Conservation (phyloP, 1,140 invertebrate genomes). For the Goniozus legneri region DNA sequence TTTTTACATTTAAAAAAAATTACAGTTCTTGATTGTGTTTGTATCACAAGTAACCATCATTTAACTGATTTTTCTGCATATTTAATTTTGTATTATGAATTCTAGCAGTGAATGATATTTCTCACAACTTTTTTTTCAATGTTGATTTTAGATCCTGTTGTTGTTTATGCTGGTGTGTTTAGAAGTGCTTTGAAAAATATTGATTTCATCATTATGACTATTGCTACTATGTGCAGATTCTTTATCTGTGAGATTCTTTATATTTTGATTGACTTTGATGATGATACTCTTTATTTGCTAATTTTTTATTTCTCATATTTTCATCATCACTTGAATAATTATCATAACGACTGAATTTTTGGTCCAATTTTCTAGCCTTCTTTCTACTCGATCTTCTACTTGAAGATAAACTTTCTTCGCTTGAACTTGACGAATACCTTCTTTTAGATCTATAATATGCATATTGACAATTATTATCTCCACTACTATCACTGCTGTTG, state of each 20-base stretch:
- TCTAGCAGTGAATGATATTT: too few relatives aligned
- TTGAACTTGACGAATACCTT: slow-evolving; percentile 3
- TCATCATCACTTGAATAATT: slow-evolving; percentile 10
- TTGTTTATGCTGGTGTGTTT: too few relatives aligned
- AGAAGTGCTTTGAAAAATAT: too few relatives aligned
- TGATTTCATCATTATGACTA: too few relatives aligned
- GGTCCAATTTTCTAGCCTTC: slow-evolving; percentile 5
- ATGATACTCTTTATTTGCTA: slow-evolving; percentile 9
- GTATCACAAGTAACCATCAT: too few relatives aligned
- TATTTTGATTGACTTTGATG: slow-evolving; percentile 18
- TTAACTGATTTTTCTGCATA: too few relatives aligned
- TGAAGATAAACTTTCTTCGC: slow-evolving; percentile 3
- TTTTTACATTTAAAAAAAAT: too few relatives aligned
- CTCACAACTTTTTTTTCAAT: too few relatives aligned
- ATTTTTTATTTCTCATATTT: slow-evolving; percentile 1
- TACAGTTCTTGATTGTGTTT: too few relatives aligned
- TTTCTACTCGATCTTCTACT: slow-evolving; percentile 10
- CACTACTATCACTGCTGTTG: background rate
- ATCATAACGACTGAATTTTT: background rate
- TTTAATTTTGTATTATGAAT: too few relatives aligned
- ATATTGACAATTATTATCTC: slow-evolving; percentile 5
- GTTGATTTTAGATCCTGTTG: too few relatives aligned
- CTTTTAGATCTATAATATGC: slow-evolving; percentile 13
- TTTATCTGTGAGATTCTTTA: slow-evolving; percentile 25
- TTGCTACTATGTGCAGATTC: too few relatives aligned